These are phyloP conservation scores for Drosophila obscura DNA, from an alignment of 1,140 invertebrate genomes.

Conservation along the genomic window DNA sequence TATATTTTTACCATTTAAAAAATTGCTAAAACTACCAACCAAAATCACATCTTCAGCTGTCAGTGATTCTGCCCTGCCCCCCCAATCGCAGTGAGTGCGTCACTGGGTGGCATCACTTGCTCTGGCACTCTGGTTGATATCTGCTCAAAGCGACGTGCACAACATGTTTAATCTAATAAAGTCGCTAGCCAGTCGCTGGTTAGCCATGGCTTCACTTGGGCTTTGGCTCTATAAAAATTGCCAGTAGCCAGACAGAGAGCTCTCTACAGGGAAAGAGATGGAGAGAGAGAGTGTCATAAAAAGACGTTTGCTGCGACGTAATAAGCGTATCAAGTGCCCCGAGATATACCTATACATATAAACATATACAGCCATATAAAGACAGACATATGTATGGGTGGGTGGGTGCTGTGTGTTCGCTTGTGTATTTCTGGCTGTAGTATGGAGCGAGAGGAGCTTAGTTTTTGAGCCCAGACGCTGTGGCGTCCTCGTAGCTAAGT, in stretches of 20 bases:
- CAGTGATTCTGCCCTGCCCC: slow-evolving; percentile 3
- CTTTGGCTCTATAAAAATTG: slow-evolving; percentile 65
- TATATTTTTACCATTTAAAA: background rate
- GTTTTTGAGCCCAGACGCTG: slow-evolving; percentile 42
- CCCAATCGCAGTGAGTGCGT: slow-evolving; percentile 8
- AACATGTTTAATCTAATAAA: slow-evolving; percentile 82
- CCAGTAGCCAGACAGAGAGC: slow-evolving; percentile 19
- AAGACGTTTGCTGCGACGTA: slow-evolving; percentile 66
- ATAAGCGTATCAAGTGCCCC: slow-evolving; percentile 79
- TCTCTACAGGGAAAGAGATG: slow-evolving; percentile 6
- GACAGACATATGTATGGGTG: slow-evolving; percentile 10
- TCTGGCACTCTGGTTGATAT: background rate
- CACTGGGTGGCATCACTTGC: slow-evolving; percentile 15
- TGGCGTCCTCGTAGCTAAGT: slow-evolving; percentile 68
- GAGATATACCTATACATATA: slow-evolving; percentile 34
- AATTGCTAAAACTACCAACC: background rate
- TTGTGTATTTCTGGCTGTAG: background rate
- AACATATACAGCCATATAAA: slow-evolving; percentile 9
- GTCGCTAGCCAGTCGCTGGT: slow-evolving; percentile 49
- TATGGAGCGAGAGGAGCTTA: slow-evolving; percentile 44
- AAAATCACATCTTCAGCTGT: background rate
- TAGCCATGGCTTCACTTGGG: slow-evolving; percentile 5
- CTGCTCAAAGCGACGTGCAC: slow-evolving; percentile 44
- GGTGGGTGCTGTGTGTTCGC: slow-evolving; percentile 15
- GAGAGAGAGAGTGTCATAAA: slow-evolving; percentile 61